Evolutionary conservation across 2,888 invertebrate genomes (phyloP), one percentile per base, ranked within the genome.

Genomic region (Caenorhabditis macrosperma): DNA sequence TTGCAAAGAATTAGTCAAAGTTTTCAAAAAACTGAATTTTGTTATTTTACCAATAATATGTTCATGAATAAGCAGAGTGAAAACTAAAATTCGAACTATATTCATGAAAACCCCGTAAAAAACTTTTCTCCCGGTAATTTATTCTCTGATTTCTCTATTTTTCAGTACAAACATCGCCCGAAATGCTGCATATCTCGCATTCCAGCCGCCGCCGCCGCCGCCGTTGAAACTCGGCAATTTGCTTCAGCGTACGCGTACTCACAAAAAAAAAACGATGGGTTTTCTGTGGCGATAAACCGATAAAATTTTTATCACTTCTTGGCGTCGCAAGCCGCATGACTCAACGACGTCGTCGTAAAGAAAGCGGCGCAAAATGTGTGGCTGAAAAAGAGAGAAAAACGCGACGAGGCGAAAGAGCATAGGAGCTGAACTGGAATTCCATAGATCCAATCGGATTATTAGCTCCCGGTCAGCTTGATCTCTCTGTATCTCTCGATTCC

Each of bases 241-340:
- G 59, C 59, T 57, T 38, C 35, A 41, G 7, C n/a, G n/a, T n/a
- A n/a, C 17, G 38, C 52, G 20, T 38, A 46, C 48, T 44, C 28
- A 41, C 52, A 28, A 44, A 35, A 59, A 59, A 68, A 38, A 38
- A 38, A 5, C 38, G 38, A 38, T 38, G 38, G 30, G 26, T 28
- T 28, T 48, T 68, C 44, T 38, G 68, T 30, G 46, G 24, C 63
- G 63, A 72, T 72, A 72, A 72, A 72, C 72, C 72, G 72, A 72
- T 64, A 64, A 72, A 72, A 63, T 12, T 71, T 72, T 72, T 72
- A 72, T 72, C 72, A 72, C 72, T 64, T 61, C 35, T 44, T 50
- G 55, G 41, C 67, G 48, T 38, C 71, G 71, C 63, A 50, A 28
- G 60, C 52, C 33, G 41, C 69, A 55, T 55, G 63, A 55, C 28